Evolutionary conservation across 2,113 vertebrate genomes (phyloP).

Genomic region (Elgaria multicarinata): DNA sequence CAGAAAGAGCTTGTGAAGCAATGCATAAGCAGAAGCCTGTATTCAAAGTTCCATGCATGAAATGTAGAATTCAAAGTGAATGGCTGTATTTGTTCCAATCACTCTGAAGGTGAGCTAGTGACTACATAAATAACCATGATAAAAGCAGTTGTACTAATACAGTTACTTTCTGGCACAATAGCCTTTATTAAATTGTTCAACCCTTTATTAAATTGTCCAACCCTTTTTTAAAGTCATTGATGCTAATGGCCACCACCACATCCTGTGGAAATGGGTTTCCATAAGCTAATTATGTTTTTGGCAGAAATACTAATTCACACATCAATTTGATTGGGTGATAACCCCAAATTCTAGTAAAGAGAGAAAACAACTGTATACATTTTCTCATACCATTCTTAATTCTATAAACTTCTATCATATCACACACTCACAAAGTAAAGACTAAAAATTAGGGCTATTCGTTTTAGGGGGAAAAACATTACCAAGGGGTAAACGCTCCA

Average conservation of each 20-base stretch:
- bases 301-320: too few species aligned
- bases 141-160: neutral
- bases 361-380: neutral
- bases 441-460: neutral
- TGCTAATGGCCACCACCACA: neutral
- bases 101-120: neutral
- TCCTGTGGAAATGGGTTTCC: neutral
- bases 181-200: too few species aligned
- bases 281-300: neutral
- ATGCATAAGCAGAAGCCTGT: neutral
- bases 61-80: neutral
- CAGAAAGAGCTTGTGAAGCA: neutral
- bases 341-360: neutral
- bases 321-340: too few species aligned
- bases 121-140: neutral
- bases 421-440: neutral
- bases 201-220: neutral
- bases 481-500: neutral
- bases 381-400: neutral
- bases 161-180: neutral
- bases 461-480: neutral
- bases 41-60: neutral
- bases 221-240: neutral
- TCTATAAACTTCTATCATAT: neutral
- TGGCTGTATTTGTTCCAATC: neutral